Conservation (phyloP, 2,888 invertebrate species). For the Folsomia candida region DNA sequence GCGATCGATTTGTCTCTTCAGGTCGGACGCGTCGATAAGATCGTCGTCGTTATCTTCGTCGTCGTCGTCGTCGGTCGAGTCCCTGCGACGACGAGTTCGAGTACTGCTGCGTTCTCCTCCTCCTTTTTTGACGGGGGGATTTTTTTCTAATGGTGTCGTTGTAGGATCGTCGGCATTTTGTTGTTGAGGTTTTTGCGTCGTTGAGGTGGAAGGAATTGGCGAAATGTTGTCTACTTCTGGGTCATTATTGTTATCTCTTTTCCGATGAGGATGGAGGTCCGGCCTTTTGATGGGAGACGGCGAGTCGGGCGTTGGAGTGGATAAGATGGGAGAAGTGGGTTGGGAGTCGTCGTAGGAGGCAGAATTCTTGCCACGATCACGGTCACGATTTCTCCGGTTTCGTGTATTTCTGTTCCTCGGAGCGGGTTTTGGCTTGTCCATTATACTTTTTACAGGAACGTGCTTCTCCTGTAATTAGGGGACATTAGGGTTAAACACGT, state of each 20-base stretch:
- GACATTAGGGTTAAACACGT: too few species aligned
- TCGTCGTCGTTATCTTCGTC: constrained; percentile 28
- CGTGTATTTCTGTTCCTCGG: neutral
- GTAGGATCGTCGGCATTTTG: neutral
- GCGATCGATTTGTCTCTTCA: constrained; percentile 43
- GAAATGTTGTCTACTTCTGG: too few species aligned
- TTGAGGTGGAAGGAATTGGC: too few species aligned
- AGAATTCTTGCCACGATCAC: too few species aligned
- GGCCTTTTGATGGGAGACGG: neutral
- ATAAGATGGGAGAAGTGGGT: neutral
- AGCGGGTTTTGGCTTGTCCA: constrained; percentile 9
- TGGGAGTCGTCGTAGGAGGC: too few species aligned
- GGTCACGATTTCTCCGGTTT: neutral
- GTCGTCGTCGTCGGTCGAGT: neutral
- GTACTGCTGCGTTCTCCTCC: neutral
- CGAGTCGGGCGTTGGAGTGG: neutral
- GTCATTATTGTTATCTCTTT: neutral
- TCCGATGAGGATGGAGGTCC: neutral
- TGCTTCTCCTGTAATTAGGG: neutral
- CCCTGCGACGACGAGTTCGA: constrained; percentile 19
- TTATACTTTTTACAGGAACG: neutral
- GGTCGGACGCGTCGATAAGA: constrained; percentile 36
- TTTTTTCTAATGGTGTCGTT: neutral
- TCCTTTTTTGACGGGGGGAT: neutral
- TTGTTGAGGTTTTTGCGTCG: neutral